phyloP scores from a whole-genome alignment of 2,113 vertebrate species.

The Pelobates fuscus region DNA sequence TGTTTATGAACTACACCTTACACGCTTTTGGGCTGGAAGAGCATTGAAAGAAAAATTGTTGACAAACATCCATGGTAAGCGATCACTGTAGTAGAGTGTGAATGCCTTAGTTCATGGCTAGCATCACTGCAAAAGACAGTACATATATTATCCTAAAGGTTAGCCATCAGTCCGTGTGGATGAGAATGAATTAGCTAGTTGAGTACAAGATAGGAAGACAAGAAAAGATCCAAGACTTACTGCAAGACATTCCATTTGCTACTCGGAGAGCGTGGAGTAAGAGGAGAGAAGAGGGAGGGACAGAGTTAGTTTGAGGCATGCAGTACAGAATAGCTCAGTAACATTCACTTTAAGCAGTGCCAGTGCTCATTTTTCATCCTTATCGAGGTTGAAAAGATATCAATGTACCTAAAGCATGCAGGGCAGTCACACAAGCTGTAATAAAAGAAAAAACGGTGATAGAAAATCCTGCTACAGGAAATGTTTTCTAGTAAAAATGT shows the following conservation, averaged over 20 bases:
- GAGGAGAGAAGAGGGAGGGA: constrained; percentile 84
- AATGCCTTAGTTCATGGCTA: no score
- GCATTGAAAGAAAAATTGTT: no score
- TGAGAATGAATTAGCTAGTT: no score
- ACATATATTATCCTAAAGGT: no score
- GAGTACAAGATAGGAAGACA: constrained; percentile 55
- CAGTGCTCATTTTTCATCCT: constrained; percentile 68
- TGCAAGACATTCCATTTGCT: constrained; percentile 99
- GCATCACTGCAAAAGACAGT: no score
- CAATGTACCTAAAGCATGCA: constrained; percentile 41
- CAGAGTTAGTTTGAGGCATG: constrained; percentile 82
- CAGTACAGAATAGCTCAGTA: constrained; percentile 70
- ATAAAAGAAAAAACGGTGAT: background rate
- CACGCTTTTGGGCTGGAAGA: no score
- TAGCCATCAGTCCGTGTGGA: no score
- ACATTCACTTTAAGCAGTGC: constrained; percentile 64
- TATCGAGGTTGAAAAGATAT: constrained; percentile 57
- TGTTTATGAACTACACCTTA: no score
- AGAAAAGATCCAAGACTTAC: constrained; percentile 87
- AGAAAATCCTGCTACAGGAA: background rate
- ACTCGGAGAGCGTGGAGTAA: constrained; percentile 91
- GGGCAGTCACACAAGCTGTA: constrained; percentile 36
- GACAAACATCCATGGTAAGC: no score
- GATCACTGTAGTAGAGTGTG: no score
- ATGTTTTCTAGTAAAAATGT: no score